A percentile compares a stretch with the other conserved stretches of the same genome.
phyloP scores from a whole-genome alignment of 2,888 invertebrate species.

The Xestia rhomboidea region DNA sequence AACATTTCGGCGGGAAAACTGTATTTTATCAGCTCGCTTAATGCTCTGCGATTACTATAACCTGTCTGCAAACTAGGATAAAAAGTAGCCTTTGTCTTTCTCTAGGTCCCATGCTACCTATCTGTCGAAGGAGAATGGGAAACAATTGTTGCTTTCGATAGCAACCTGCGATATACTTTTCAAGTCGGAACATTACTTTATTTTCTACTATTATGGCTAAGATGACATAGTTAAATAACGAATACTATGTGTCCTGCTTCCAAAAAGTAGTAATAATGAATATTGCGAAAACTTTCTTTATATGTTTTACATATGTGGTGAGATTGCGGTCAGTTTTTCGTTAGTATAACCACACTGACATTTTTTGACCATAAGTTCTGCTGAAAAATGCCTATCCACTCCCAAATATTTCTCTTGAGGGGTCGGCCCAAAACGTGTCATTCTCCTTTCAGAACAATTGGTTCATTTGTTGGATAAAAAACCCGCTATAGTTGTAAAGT shows the following conservation, averaged over 20 bases:
- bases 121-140: neutral
- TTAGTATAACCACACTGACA: too few species aligned
- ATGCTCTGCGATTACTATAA: neutral
- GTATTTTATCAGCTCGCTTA: neutral
- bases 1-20: conserved; percentile 26
- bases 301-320: too few species aligned
- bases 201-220: too few species aligned
- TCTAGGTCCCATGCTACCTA: neutral
- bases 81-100: neutral
- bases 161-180: neutral
- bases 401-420: neutral
- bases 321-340: too few species aligned
- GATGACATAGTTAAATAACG: too few species aligned
- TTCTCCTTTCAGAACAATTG: too few species aligned
- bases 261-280: neutral
- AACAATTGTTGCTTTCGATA: neutral
- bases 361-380: neutral
- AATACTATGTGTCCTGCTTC: neutral
- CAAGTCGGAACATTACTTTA: too few species aligned
- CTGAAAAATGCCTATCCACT: neutral
- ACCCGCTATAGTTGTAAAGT: too few species aligned
- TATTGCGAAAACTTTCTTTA: too few species aligned
- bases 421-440: neutral
- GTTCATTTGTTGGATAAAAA: too few species aligned
- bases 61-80: neutral